A percentile compares a stretch with the other conserved stretches of the same genome.
Evolutionary conservation across 2,888 invertebrate genomes (phyloP).

Genomic region (Branchinecta sandiegonensis): DNA sequence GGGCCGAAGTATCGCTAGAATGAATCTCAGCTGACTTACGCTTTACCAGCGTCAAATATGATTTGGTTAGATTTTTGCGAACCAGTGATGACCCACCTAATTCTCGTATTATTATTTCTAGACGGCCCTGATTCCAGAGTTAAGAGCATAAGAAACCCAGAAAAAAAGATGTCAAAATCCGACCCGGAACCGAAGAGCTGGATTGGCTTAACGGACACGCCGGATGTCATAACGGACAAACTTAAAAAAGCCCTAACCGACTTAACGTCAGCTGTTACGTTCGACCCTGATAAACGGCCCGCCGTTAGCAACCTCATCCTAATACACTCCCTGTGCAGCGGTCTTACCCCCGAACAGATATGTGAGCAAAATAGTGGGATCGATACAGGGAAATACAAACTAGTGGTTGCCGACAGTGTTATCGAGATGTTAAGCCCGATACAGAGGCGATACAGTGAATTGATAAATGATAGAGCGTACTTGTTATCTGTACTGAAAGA

Average conservation of each 20-base stretch:
- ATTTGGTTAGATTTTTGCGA: too few relatives aligned
- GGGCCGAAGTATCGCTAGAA: too few relatives aligned
- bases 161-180: conserved; percentile 96
- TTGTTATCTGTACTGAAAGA: conserved; percentile 45
- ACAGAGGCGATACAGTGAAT: conserved; percentile 42
- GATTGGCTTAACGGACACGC: conserved; percentile 60
- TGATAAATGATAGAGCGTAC: conserved; percentile 46
- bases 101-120: conserved; percentile 15
- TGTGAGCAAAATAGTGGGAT: conserved; percentile 47
- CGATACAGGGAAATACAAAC: conserved; percentile 65
- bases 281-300: conserved; percentile 57
- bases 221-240: conserved; percentile 52
- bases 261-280: conserved; percentile 64
- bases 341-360: conserved; percentile 49
- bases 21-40: too few relatives aligned
- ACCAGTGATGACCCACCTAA: too few relatives aligned
- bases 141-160: conserved; percentile 68
- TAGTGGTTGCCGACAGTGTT: conserved; percentile 53
- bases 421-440: conserved; percentile 55
- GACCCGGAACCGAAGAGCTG: conserved; percentile 59
- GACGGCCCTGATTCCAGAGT: conserved; percentile 36
- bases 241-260: conserved; percentile 83
- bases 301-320: conserved; percentile 79
- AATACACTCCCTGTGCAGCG: conserved; percentile 61
- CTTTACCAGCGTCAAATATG: too few relatives aligned